phyloP scores from a whole-genome alignment of 2,113 vertebrate species.

The Phyllostomus discolor region DNA sequence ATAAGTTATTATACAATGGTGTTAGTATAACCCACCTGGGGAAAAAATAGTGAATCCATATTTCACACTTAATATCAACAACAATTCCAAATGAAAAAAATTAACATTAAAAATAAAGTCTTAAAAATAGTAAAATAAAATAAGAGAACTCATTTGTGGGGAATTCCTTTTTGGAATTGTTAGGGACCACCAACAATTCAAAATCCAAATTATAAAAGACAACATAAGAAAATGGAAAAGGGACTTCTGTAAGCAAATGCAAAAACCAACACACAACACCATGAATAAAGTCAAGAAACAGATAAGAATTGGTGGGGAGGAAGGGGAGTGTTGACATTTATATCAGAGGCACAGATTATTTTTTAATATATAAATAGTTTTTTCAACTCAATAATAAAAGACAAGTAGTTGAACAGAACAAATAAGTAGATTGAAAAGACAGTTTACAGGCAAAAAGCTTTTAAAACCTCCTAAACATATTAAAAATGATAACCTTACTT shows the following conservation, averaged over 20 bases:
- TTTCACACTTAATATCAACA: background rate
- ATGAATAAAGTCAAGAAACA: background rate
- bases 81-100: background rate
- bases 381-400: background rate
- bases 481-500: background rate
- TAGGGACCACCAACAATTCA: background rate
- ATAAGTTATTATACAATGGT: background rate
- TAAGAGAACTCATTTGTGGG: background rate
- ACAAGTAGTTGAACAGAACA: background rate
- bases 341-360: background rate
- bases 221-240: background rate
- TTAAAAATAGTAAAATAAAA: background rate
- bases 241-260: background rate
- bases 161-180: background rate
- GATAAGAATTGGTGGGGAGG: background rate
- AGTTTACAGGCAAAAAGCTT: background rate
- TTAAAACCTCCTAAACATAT: background rate
- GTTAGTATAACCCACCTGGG: background rate
- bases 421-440: background rate
- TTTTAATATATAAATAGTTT: background rate
- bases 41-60: background rate
- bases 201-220: background rate
- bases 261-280: background rate
- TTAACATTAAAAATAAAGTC: background rate
- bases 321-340: background rate